A percentile compares a stretch with the other conserved stretches of the same genome.
These are phyloP conservation scores for Phyllotreta striolata DNA, from an alignment of 2,888 invertebrate genomes.

Conservation along the genomic window DNA sequence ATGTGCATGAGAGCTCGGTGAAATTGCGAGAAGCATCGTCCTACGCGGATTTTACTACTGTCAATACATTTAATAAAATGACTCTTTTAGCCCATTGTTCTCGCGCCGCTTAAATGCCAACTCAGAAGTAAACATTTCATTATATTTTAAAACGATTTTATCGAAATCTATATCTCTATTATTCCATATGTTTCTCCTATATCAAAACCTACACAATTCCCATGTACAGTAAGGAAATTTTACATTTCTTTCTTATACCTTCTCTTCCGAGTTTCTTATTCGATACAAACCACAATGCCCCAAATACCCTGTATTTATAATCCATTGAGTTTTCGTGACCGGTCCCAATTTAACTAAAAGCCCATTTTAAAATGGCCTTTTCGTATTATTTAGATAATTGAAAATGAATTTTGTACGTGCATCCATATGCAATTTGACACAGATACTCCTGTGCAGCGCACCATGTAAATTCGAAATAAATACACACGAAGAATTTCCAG, in stretches of 20 bases:
- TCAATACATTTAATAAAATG: constrained; percentile 3
- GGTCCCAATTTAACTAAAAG: constrained; percentile 32
- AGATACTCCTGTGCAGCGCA: constrained; percentile 25
- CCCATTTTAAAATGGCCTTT: constrained; percentile 29
- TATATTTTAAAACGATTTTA: too few species aligned
- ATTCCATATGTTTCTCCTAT: too few species aligned
- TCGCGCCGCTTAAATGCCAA: too few species aligned
- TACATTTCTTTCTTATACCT: too few species aligned
- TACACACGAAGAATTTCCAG: constrained; percentile 31
- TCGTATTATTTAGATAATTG: constrained; percentile 33
- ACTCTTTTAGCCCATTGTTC: too few species aligned
- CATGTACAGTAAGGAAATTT: too few species aligned
- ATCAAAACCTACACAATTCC: too few species aligned
- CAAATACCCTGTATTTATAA: too few species aligned
- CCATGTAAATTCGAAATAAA: constrained; percentile 31
- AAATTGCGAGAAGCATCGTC: constrained; percentile 25
- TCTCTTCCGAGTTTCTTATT: too few species aligned
- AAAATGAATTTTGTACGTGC: constrained; percentile 29
- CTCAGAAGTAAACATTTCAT: too few species aligned
- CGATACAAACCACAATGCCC: too few species aligned
- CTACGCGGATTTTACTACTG: constrained; percentile 4
- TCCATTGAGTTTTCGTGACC: constrained; percentile 25
- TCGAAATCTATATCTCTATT: too few species aligned
- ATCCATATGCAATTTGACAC: constrained; percentile 30
- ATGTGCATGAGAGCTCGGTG: constrained; percentile 35